Conservation (phyloP, 2,888 invertebrate species). For the Nezara viridula region DNA sequence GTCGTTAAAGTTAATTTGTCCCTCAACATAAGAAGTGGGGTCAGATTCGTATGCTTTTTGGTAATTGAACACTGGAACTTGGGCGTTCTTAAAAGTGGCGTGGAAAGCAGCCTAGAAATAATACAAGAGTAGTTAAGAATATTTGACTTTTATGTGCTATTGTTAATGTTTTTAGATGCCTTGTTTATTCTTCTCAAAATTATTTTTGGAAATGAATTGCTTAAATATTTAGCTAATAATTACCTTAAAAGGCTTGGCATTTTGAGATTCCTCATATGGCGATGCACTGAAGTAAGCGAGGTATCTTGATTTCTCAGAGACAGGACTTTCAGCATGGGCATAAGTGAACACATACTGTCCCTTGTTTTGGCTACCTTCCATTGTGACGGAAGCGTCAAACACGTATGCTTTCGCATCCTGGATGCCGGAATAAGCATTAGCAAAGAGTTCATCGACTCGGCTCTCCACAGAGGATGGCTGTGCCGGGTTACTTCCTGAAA, state of each 20-base stretch:
- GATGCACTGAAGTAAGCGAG: conserved; percentile 71
- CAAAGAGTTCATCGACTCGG: not conserved
- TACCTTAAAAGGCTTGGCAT: conserved; percentile 65
- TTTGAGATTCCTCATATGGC: conserved; percentile 67
- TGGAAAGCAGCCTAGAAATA: conserved; percentile 59
- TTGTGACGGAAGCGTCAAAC: conserved; percentile 73
- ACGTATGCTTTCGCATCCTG: conserved; percentile 60
- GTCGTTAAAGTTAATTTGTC: conserved; percentile 61
- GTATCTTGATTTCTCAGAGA: conserved; percentile 73
- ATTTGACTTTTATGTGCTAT: too few relatives aligned
- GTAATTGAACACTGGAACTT: conserved; percentile 68
- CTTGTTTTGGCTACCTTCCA: conserved; percentile 72
- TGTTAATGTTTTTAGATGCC: too few relatives aligned
- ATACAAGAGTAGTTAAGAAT: not conserved
- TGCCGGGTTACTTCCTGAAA: conserved; percentile 5
- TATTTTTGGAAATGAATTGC: not conserved
- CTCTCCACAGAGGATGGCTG: conserved; percentile 30
- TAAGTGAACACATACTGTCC: conserved; percentile 73
- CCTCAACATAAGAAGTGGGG: conserved; percentile 60
- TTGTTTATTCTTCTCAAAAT: not conserved
- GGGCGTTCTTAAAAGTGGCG: conserved; percentile 68
- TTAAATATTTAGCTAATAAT: not conserved
- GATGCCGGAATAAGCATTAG: conserved; percentile 28
- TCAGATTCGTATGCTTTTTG: conserved; percentile 61
- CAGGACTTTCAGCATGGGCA: conserved; percentile 73